Conservation (phyloP, 2,113 vertebrate genomes). For the Tychaedon coryphoeus region DNA sequence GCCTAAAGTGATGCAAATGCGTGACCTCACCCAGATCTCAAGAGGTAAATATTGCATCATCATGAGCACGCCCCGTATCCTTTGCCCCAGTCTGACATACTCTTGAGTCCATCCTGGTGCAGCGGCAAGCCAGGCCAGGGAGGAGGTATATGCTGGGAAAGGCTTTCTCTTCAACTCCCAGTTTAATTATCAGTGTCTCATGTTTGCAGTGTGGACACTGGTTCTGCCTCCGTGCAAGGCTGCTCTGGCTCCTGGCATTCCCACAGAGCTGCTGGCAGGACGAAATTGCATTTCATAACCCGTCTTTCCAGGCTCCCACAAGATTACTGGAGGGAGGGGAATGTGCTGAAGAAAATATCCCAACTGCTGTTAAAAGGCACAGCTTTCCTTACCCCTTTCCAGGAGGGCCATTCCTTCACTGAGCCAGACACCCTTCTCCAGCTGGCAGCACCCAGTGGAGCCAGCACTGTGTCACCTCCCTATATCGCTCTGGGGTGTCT, state of each 20-base stretch:
- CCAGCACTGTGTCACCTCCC: neutral
- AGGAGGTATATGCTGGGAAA: neutral
- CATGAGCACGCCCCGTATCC: rapidly evolving
- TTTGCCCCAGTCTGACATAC: neutral
- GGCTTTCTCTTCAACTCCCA: neutral
- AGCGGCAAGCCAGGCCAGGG: neutral
- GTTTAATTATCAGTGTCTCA: neutral
- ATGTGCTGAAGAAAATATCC: constrained; percentile 19
- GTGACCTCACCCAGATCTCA: neutral
- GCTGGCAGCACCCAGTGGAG: neutral
- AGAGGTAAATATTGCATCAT: neutral
- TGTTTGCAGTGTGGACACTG: rapidly evolving
- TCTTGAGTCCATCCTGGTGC: neutral
- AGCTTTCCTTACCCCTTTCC: neutral
- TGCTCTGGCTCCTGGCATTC: neutral
- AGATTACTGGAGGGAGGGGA: constrained; percentile 25
- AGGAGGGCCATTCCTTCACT: neutral
- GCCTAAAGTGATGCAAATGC: neutral
- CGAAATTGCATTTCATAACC: constrained; percentile 34
- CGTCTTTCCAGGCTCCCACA: neutral
- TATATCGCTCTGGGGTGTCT: neutral
- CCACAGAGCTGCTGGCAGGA: neutral
- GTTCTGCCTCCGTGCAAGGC: neutral
- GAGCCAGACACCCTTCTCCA: neutral
- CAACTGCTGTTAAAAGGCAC: constrained; percentile 44